Evolutionary conservation across 2,113 vertebrate genomes (phyloP), one percentile per base, ranked within the genome.

Genomic region (Macrotis lagotis): DNA sequence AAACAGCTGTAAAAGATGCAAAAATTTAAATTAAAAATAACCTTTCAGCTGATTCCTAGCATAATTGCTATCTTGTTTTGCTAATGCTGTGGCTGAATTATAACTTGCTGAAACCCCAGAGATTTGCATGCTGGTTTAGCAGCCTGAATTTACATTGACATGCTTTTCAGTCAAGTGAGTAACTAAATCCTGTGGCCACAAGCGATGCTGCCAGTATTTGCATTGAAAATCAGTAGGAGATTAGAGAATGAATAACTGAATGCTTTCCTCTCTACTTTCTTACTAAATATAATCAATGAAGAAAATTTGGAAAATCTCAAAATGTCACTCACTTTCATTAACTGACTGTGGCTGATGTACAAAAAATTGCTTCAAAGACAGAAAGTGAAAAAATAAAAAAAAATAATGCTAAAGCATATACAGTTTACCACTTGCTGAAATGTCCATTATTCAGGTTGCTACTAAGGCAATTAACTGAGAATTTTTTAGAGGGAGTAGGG

Each of bases 11-110:
- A 97, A 48, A 97, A 92, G 98, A 91, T 83, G 48, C 98, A 95
- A 96, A 96, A 96, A 95, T 97, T 98, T 97, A 98, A 98, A 98
- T 98, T 98, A 98, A 98, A 98, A 98, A 97, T 97, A 98, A 97
- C 91, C 90, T 97, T 98, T 98, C 94, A 94, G 96, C 96, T 98
- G 97, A 98, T 98, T 98, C 94, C 92, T 98, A 97, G 97, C 94
- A 98, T 98, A 98, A 98, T 98, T 98, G 96, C 96, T 98, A 97
- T 98, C 97, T 97, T 97, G 97, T 98, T 98, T 98, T 98, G 96
- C 97, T 98, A 98, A 97, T 98, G 51, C 94, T 97, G 95, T 94
- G 92, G 96, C 93, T 98, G 97, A 98, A 98, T 98, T 98, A 97
- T 98, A 98, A 98, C 95, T 98, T 97, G 95, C 97, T 93, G 96